Conservation (phyloP, 2,888 invertebrate species). For the Drosophila subsilvestris region DNA sequence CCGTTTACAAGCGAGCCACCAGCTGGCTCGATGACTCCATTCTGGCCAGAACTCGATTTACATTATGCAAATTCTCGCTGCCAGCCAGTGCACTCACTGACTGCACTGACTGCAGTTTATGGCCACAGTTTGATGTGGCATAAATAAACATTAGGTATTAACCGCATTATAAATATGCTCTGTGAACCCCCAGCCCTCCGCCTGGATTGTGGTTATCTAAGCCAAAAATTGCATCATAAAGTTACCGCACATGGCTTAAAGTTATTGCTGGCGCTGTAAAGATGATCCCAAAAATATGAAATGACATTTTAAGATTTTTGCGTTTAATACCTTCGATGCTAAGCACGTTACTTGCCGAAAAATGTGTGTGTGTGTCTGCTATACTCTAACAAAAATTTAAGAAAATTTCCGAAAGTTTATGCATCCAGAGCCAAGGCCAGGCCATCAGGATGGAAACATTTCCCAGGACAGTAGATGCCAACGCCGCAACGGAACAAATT, state of each 20-base stretch:
- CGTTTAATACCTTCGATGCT: constrained; percentile 30
- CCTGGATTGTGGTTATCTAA: constrained; percentile 26
- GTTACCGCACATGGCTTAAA: constrained; percentile 53
- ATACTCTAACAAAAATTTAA: constrained; percentile 1
- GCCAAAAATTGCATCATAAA: constrained; percentile 61
- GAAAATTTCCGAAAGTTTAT: neutral
- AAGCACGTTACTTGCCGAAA: constrained; percentile 52
- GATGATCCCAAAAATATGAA: constrained; percentile 49
- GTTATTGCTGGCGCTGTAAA: constrained; percentile 21
- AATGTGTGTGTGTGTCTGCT: neutral
- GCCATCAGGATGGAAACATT: constrained; percentile 8
- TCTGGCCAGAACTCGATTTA: constrained; percentile 47
- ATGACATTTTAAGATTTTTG: constrained; percentile 60
- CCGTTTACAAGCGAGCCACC: neutral
- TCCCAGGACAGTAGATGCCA: neutral
- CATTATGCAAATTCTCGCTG: constrained; percentile 65
- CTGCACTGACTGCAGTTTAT: constrained; percentile 32
- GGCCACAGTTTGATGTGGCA: constrained; percentile 51
- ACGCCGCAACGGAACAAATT: neutral
- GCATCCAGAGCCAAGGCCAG: constrained; percentile 3
- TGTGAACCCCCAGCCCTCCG: constrained; percentile 2
- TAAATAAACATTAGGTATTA: constrained; percentile 70
- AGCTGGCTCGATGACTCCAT: constrained; percentile 5
- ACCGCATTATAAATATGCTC: constrained; percentile 65
- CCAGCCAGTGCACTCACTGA: neutral